phyloP scores from a whole-genome alignment of 2,797 vertebrate genomes.

The Cheracebus regulus region DNA sequence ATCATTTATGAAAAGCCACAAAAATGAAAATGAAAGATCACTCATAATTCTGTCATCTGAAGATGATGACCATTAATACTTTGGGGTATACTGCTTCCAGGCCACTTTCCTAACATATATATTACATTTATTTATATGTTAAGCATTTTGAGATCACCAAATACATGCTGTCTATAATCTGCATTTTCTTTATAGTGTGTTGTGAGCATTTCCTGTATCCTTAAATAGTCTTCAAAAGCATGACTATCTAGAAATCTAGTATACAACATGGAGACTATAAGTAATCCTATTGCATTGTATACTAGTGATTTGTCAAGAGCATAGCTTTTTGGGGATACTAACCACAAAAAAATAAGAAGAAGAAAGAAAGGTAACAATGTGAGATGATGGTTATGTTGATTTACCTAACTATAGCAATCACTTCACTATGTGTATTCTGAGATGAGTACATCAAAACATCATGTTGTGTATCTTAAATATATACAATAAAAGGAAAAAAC shows the following conservation, averaged over 20 bases:
- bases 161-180: neutral
- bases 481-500: neutral
- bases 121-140: neutral
- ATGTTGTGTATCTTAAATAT: neutral
- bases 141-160: neutral
- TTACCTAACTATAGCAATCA: no score
- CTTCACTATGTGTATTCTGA: neutral
- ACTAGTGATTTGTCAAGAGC: neutral
- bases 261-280: neutral
- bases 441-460: neutral
- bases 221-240: neutral
- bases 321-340: neutral
- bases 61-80: neutral
- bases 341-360: neutral
- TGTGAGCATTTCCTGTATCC: neutral
- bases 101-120: neutral
- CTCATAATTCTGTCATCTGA: neutral
- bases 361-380: neutral
- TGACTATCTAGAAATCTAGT: neutral
- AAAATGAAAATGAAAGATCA: neutral
- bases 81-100: neutral
- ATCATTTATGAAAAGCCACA: constrained; percentile 12
- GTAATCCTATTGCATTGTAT: no score
- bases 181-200: neutral
- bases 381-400: neutral